Percentiles rank a stretch among this genome's conserved stretches.
These are phyloP conservation scores for Centropristis striata DNA, from an alignment of 2,113 vertebrate species.

Conservation along the genomic window DNA sequence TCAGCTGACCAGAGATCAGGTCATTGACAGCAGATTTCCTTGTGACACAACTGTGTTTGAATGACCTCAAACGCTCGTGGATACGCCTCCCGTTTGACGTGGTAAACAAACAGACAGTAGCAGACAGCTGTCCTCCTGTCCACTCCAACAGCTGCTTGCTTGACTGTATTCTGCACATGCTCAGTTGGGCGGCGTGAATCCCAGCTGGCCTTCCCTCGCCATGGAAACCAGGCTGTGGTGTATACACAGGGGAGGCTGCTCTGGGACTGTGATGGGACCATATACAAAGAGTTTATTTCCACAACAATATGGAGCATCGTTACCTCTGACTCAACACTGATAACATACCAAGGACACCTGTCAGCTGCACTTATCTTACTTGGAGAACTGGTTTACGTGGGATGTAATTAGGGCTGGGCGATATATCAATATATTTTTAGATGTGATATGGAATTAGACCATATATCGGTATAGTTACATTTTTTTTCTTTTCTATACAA, in stretches of 20 bases:
- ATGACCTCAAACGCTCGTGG: not conserved
- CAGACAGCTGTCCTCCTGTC: not conserved
- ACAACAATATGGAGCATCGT: not conserved
- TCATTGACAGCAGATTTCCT: not conserved
- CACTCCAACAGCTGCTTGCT: not conserved
- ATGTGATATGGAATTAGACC: too few species aligned
- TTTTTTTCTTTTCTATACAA: too few species aligned
- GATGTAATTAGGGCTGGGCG: too few species aligned
- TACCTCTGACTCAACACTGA: not conserved
- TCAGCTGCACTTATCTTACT: too few species aligned
- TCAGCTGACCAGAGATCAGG: not conserved
- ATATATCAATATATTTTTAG: too few species aligned
- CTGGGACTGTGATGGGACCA: not conserved
- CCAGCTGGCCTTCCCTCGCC: not conserved
- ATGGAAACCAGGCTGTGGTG: slow-evolving; percentile 25
- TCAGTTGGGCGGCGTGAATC: not conserved
- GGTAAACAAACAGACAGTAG: not conserved
- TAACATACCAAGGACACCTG: not conserved
- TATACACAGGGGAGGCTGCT: slow-evolving; percentile 15
- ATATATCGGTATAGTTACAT: too few species aligned
- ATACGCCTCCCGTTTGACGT: not conserved
- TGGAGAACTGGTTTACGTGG: not conserved
- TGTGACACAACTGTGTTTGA: not conserved
- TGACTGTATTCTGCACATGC: not conserved
- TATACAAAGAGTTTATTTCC: not conserved